These are phyloP conservation scores for Eristalis intricaria DNA, from an alignment of 2,888 invertebrate genomes.

Conservation along the genomic window DNA sequence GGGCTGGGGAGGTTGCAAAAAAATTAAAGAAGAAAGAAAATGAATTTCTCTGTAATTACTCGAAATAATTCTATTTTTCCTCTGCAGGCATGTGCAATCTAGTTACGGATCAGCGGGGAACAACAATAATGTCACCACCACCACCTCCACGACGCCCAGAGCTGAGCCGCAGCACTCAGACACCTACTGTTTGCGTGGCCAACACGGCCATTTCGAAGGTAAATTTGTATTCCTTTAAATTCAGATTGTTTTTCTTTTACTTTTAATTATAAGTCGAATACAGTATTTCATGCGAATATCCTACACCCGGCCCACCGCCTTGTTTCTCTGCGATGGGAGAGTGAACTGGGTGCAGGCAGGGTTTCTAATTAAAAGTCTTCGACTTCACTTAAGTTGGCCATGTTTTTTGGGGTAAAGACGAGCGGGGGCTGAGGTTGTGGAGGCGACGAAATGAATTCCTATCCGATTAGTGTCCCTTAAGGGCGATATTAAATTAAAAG, in stretches of 20 bases:
- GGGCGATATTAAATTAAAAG: background rate
- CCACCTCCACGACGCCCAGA: slow-evolving; percentile 1
- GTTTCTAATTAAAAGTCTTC: slow-evolving; percentile 24
- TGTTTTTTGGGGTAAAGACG: background rate
- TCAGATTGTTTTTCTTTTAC: background rate
- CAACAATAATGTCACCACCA: slow-evolving; percentile 37
- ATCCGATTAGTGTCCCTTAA: background rate
- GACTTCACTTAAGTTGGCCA: slow-evolving; percentile 1
- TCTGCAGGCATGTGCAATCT: slow-evolving; percentile 39
- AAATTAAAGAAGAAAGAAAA: background rate
- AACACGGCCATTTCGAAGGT: slow-evolving; percentile 19
- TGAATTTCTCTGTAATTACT: background rate
- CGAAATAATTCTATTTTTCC: background rate
- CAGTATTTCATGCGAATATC: slow-evolving; percentile 3
- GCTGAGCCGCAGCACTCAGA: slow-evolving; percentile 8
- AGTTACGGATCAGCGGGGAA: slow-evolving; percentile 48
- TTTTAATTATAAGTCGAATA: background rate
- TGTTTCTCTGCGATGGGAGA: background rate
- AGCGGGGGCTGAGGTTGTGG: background rate
- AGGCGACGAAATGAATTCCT: background rate
- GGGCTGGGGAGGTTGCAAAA: background rate
- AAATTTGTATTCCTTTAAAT: background rate
- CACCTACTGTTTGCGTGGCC: slow-evolving; percentile 44
- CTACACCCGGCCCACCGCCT: background rate
- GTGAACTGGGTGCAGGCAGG: background rate